Evolutionary conservation across 2,888 invertebrate species (phyloP).

Genomic region (Metallyticus violacea): DNA sequence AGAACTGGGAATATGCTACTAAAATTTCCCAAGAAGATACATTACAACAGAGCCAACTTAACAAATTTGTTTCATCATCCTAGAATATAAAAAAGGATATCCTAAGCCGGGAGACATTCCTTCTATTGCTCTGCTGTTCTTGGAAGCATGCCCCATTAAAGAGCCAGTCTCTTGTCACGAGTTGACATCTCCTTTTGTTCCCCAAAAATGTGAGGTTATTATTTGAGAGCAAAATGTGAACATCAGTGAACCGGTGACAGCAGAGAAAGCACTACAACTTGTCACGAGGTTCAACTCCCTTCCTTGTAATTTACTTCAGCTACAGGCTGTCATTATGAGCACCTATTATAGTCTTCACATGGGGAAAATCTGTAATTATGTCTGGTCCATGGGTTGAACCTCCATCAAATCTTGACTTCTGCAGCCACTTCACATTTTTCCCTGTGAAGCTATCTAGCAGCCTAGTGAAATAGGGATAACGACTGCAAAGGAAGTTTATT

Average conservation of each 20-base stretch:
- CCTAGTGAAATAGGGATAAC: neutral
- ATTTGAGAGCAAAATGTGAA: conserved; percentile 26
- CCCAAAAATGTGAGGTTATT: conserved; percentile 6
- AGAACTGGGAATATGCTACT: neutral
- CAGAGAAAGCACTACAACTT: conserved; percentile 13
- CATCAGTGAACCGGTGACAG: neutral
- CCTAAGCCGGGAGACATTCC: neutral
- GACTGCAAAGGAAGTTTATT: too few relatives aligned
- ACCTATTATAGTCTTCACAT: too few relatives aligned
- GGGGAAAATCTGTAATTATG: conserved; percentile 27
- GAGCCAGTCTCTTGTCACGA: neutral
- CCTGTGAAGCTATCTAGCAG: neutral
- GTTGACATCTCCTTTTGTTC: conserved; percentile 23
- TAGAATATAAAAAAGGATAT: neutral
- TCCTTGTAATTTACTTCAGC: neutral
- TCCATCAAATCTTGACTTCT: neutral
- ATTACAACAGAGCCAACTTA: neutral
- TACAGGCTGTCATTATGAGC: neutral
- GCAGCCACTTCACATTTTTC: neutral
- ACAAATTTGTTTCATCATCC: neutral
- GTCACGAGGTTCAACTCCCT: neutral
- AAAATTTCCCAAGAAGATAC: neutral
- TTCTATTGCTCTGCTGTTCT: too few relatives aligned
- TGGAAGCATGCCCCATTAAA: neutral
- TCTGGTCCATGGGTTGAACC: neutral